Percentiles rank a stretch among this genome's conserved stretches.
These are phyloP conservation scores for Manis pentadactyla DNA, from an alignment of 2,797 vertebrate genomes.

Conservation along the genomic window DNA sequence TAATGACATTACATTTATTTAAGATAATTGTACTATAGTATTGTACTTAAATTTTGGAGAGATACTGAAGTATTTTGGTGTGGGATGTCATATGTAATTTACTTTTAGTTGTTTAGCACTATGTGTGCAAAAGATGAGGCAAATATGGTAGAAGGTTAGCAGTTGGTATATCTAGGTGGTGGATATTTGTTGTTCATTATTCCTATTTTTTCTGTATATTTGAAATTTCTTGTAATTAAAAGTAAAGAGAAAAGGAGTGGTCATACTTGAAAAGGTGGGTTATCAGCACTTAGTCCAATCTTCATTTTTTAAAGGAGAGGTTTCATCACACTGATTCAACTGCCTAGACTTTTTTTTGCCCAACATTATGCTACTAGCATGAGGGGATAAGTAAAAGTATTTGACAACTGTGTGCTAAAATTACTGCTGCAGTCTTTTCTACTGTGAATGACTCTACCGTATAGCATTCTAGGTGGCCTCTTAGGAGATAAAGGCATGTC, in stretches of 20 bases:
- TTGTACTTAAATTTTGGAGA: neutral
- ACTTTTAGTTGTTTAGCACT: neutral
- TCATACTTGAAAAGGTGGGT: neutral
- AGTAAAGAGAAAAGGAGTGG: neutral
- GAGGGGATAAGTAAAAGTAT: conserved; percentile 2
- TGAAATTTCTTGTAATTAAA: conserved; percentile 12
- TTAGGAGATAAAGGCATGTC: neutral
- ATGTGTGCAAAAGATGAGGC: neutral
- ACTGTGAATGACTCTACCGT: neutral
- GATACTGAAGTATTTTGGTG: neutral
- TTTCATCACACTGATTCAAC: neutral
- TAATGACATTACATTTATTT: neutral
- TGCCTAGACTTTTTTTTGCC: neutral
- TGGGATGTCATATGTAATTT: neutral
- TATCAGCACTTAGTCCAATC: neutral
- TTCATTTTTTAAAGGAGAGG: neutral
- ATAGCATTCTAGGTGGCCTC: neutral
- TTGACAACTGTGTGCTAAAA: neutral
- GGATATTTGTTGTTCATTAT: neutral
- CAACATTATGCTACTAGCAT: neutral
- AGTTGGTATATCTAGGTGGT: neutral
- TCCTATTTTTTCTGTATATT: neutral
- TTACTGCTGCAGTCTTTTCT: neutral
- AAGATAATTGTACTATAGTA: neutral
- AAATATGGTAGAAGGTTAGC: neutral